Evolutionary conservation across 2,888 invertebrate species (phyloP), one percentile per base, ranked within the genome.

Genomic region (Entomobrya multifasciata): DNA sequence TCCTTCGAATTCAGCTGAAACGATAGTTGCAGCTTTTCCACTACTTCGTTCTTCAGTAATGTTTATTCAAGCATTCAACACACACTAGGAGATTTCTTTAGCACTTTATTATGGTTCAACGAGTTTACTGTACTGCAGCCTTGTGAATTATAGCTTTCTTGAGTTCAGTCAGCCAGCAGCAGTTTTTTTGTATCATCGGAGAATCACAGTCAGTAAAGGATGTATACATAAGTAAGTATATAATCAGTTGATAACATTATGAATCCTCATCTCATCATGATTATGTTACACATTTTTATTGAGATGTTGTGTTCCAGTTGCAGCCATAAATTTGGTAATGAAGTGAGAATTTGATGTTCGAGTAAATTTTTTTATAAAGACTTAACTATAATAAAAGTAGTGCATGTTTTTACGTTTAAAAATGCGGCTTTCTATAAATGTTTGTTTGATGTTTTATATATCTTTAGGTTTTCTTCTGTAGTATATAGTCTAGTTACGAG

Each of bases 21-120:
- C 20, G 67, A 65, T 65, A 62, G 65, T 78, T 47, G 22, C 20
- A 62, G 67, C 22, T 67, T 80, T 67, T 30, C 30, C 27, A 30
- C 8, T 13, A 25, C 60, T 36, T 8, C 22, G 20, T 17, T 72
- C 49, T n/a, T 36, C 36, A 6, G 1, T 36, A 8, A 36, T 80
- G 67, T 17, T 44, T 30, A 81, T 36, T 72, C 67, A 72, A 81
- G 81, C 70, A 60, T 81, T 70, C 47, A 44, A 57, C 55, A 72
- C 72, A 81, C 72, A 81, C 72, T 72, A 60, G 22, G 70, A 81
- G 81, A 81, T 81, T 72, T 81, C 57, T 65, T 65, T 81, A 27
- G 17, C 67, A 57, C 41, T 72, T 81, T 81, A 81, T 74, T 52
- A 82, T 52, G 82, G 82, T 82, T 82, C 82, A 82, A 15, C 65